These are phyloP conservation scores for Tenrec ecaudatus DNA, from an alignment of 2,113 vertebrate genomes.

Conservation along the genomic window DNA sequence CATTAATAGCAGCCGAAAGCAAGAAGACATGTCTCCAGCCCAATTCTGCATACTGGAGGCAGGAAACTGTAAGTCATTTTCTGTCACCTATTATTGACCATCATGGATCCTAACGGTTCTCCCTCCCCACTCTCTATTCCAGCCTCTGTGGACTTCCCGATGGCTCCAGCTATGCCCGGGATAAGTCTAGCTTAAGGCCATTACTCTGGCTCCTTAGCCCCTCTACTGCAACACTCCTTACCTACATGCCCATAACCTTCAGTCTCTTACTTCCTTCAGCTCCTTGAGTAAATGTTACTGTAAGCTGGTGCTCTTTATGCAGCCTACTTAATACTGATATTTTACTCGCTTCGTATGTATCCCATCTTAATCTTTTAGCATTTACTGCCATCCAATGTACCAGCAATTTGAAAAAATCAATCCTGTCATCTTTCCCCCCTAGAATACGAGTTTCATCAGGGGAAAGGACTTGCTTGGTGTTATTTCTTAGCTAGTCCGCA, in stretches of 20 bases:
- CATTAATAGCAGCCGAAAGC: slow-evolving; percentile 84
- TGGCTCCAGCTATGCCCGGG: background rate
- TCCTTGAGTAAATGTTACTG: background rate
- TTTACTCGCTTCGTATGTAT: background rate
- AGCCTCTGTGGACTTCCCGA: too few relatives aligned
- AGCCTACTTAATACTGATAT: background rate
- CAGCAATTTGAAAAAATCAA: background rate
- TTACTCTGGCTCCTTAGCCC: too few relatives aligned
- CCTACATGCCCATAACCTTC: background rate
- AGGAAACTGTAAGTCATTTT: slow-evolving; percentile 8
- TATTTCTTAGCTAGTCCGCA: background rate
- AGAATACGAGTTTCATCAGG: too few relatives aligned
- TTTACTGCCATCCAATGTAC: background rate
- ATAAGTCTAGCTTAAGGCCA: too few relatives aligned
- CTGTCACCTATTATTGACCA: background rate
- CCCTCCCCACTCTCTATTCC: background rate
- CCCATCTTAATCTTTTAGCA: background rate
- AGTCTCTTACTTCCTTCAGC: background rate
- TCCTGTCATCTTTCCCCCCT: too few relatives aligned
- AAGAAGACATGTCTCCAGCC: slow-evolving; percentile 89
- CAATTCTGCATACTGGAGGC: slow-evolving; percentile 50
- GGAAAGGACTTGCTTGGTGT: background rate
- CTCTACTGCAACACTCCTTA: background rate
- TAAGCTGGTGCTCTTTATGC: background rate
- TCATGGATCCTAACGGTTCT: background rate